Evolutionary conservation across 2,888 invertebrate species (phyloP), one percentile per base, ranked within the genome.

Genomic region (Pristionchus japonicus): DNA sequence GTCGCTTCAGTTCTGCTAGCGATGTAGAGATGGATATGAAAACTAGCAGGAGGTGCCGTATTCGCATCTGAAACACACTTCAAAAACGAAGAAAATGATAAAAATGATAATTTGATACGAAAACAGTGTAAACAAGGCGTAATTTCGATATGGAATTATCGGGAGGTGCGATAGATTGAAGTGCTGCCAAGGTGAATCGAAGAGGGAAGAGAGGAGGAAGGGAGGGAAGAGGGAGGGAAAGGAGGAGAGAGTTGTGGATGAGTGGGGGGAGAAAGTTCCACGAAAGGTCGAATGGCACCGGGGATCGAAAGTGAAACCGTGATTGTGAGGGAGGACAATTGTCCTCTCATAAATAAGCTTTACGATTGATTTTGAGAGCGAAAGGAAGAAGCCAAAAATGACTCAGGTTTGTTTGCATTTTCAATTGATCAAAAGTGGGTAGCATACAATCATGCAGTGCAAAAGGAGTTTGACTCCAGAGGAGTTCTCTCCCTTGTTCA

Each of bases 181-280:
- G 70, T 74, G 74, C 74, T 40, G 20, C n/a, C 74, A 74, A 74
- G 74, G 74, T 74, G 74, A 74, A 74, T n/a, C n/a, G 37, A 15
- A 40, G 74, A 70, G 70, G 27, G 13, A 37, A 37, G 34, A 3
- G 23, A 40, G 40, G 40, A 74, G 34, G 74, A n/a, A 74, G 74
- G 34, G 40, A 40, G 34, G 34, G 31, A 1, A 3, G 31, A 64
- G 31, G 64, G 67, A 67, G 27, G 13, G 49, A 49, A n/a, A 61
- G n/a, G 11, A 20, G 4, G 40, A 40, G 74, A 74, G 43, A 40
- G 23, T 34, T 70, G 70, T 70, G 74, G 74, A n/a, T 40, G 74
- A 40, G 40, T n/a, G n/a, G n/a, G 31, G 40, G 40, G 40, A 17
- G 74, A 43, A 74, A 74, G 74, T 74, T 67, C 67, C 67, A 34